Evolutionary conservation across 2,888 invertebrate species (phyloP), one percentile per base, ranked within the genome.

Genomic region (Itoplectis maculator): DNA sequence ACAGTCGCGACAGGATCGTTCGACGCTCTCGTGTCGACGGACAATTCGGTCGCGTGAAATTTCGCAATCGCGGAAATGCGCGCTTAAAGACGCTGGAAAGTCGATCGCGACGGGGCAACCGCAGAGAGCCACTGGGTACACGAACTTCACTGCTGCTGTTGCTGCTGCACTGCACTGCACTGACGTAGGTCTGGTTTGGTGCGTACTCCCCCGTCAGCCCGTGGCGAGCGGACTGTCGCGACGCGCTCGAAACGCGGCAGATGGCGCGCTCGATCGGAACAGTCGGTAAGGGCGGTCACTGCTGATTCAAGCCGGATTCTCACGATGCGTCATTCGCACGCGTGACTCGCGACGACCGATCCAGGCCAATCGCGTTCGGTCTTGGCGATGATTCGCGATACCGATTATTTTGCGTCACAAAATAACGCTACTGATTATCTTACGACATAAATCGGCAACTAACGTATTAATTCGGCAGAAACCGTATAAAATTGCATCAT

Each of bases 141-240:
- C 18, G 7, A 51, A 51, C 9, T 51, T 51, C 49, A 51, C 49
- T 18, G 18, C 49, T 51, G 49, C 49, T 51, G 49, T 9, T 15
- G 49, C 49, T 20, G 35, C 29, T 37, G 68, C 68, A 68, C 68
- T 68, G 49, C 49, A 8, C 35, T 37, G 68, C 68, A 68, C 68
- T 68, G 49, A 66, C 47, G 66, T 49, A 42, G 49, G n/a, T 23
- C 49, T 66, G 11, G n/a, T 23, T 35, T 66, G 11, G 29, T 59
- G 35, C 59, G 7, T 23, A 23, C n/a, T n/a, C 35, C 29, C 47
- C 29, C 18, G 61, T 15, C 45, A 13, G 23, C 47, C 15, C 15
- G 66, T 11, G 13, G 29, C 47, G 66, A n/a, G 47, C 29, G 15
- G 47, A 23, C 47, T 29, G 45, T 66, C 66, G 47, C n/a, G 47